Evolutionary conservation across 2,888 invertebrate species (phyloP).

Genomic region (Tricholauxania praeusta): DNA sequence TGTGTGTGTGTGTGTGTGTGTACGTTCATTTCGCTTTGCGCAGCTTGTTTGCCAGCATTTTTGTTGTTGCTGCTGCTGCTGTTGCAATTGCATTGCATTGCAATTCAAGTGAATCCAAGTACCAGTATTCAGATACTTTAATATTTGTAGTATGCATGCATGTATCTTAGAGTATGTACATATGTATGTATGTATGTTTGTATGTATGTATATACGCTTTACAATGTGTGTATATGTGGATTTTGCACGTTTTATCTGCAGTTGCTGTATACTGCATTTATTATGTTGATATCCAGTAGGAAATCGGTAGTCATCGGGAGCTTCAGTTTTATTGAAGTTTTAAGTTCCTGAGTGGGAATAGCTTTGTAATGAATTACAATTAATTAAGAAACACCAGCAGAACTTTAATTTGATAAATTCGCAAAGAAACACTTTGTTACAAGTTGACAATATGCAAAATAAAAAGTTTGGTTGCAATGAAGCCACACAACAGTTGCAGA

Average conservation of each 20-base stretch:
- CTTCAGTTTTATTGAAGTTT: too few relatives aligned
- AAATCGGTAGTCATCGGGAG: too few relatives aligned
- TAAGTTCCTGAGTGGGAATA: too few relatives aligned
- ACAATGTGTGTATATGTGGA: neutral
- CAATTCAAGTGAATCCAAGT: neutral
- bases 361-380: too few relatives aligned
- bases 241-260: neutral
- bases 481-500: too few relatives aligned
- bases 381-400: too few relatives aligned
- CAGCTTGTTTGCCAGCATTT: neutral
- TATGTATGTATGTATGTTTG: neutral
- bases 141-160: neutral
- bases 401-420: too few relatives aligned
- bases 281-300: too few relatives aligned
- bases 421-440: too few relatives aligned
- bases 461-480: too few relatives aligned
- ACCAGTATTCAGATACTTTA: neutral
- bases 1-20: neutral
- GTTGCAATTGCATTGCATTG: neutral
- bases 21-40: neutral
- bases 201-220: neutral
- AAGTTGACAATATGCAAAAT: too few relatives aligned
- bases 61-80: constrained; percentile 7
- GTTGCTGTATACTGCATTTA: neutral
- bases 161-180: neutral